phyloP scores from a whole-genome alignment of 1,140 invertebrate species.

The Harpegnathos saltator region DNA sequence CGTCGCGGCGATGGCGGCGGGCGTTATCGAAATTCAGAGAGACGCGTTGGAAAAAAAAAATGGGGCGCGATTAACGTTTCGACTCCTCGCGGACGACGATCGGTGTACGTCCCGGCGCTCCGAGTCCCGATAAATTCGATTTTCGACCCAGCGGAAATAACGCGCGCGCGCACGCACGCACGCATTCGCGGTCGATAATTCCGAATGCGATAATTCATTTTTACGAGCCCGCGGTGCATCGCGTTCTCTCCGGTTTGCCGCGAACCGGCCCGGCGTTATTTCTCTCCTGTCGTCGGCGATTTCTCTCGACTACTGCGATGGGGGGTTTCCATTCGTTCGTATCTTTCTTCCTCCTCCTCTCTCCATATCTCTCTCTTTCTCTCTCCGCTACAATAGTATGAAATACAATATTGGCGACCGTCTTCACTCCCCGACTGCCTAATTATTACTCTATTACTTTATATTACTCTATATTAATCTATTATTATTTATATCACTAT shows the following conservation, averaged over 20 bases:
- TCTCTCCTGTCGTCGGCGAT: conserved; percentile 26
- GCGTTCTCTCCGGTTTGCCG: not conserved
- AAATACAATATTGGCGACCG: too few relatives aligned
- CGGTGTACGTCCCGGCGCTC: conserved; percentile 18
- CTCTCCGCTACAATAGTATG: too few relatives aligned
- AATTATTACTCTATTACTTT: too few relatives aligned
- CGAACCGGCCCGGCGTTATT: conserved; percentile 30
- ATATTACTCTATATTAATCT: too few relatives aligned
- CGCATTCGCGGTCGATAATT: conserved; percentile 56
- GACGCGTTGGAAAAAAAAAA: conserved; percentile 16
- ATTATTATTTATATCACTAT: too few relatives aligned
- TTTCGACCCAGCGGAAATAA: conserved; percentile 36
- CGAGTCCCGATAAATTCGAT: conserved; percentile 57
- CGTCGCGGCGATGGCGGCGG: too few relatives aligned
- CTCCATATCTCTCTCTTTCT: too few relatives aligned
- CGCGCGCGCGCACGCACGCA: not conserved
- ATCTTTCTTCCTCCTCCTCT: too few relatives aligned
- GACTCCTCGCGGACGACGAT: conserved; percentile 27
- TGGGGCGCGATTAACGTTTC: conserved; percentile 44
- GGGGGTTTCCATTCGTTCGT: too few relatives aligned
- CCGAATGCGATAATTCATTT: conserved; percentile 59
- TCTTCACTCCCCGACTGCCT: too few relatives aligned
- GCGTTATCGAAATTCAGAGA: not conserved
- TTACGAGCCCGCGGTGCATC: conserved; percentile 39
- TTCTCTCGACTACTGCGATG: conserved; percentile 16